Evolutionary conservation across 2,888 invertebrate genomes (phyloP).

Genomic region (Scaptomyza polygonia): DNA sequence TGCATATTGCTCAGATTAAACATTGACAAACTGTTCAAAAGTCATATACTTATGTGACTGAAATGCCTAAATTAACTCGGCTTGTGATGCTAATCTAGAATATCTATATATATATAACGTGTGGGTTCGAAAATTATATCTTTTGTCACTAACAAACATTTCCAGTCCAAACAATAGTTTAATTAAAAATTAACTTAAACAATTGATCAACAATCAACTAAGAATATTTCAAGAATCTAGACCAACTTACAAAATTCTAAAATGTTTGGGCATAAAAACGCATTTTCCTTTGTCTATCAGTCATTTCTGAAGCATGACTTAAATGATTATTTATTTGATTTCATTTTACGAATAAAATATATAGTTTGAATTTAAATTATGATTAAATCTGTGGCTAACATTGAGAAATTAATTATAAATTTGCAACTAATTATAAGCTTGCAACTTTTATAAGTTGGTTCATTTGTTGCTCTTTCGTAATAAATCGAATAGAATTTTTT

Average conservation of each 20-base stretch:
- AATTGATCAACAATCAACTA: background rate
- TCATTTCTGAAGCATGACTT: conserved; percentile 48
- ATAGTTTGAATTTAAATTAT: background rate
- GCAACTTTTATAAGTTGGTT: background rate
- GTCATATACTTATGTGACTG: no score
- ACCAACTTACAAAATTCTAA: background rate
- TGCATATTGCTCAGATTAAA: no score
- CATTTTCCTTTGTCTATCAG: conserved; percentile 41
- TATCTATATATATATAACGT: no score
- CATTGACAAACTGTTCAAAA: no score
- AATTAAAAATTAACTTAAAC: no score
- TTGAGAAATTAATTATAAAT: conserved; percentile 3
- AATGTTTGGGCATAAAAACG: conserved; percentile 5
- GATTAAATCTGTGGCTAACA: conserved; percentile 1
- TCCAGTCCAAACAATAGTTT: no score
- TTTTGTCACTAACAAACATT: no score
- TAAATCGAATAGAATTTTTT: conserved; percentile 37
- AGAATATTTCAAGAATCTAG: no score
- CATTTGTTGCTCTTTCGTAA: conserved; percentile 10
- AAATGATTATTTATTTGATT: conserved; percentile 20
- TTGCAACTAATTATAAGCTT: background rate
- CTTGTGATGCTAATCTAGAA: no score
- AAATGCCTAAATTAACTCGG: no score
- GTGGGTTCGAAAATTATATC: no score
- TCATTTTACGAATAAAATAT: conserved; percentile 18